Base-by-base conservation (phyloP, 1,140 invertebrate species). In the Sitobion miscanthi region DNA sequence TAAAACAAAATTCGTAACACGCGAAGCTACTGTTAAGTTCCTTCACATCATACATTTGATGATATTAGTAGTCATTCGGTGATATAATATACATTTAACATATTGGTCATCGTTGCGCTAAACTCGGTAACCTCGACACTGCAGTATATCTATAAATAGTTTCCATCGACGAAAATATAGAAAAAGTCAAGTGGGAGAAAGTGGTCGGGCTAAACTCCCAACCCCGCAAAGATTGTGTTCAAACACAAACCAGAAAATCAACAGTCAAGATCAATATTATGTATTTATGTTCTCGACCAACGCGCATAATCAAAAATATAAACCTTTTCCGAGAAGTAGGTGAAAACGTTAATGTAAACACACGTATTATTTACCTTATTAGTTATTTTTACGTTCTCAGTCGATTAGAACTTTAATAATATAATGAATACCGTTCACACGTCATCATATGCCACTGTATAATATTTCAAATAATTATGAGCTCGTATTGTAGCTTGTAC, bases 241-340 rank as follows among this genome's bases (percentile, higher is more conserved):
- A 6, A 69, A 69, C n/a, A n/a, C 62, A 30, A 69, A 69, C 30
- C 11, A 3, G 14, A 69, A n/a, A 62, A 62, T 62, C 8, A 25
- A 62, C 25, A 30, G 9, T 69, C 4, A 5, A 69, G 9, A n/a
- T 69, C 0, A n/a, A 69, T 5, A 2, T 38, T 38, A 38, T 38
- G 38, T 62, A 21, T 69, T 69, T 25, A 3, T 38, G 38, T 38
- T 38, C 38, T 38, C 25, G 14, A 0, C 4, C 30, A 69, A n/a
- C 14, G 4, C 30, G 30, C 1, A n/a, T 69, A n/a, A n/a, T 69
- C 6, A 4, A n/a, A n/a, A n/a, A 17, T n/a, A 17, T 69, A n/a
- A n/a, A n/a, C 30, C 14, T n/a, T 3, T 14, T 14, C 30, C 11
- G 3, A 69, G 0, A 5, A 30, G 8, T n/a, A 5, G 1, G 11